Evolutionary conservation across 2,797 vertebrate genomes (phyloP).

Genomic region (Molossus alvarezi): DNA sequence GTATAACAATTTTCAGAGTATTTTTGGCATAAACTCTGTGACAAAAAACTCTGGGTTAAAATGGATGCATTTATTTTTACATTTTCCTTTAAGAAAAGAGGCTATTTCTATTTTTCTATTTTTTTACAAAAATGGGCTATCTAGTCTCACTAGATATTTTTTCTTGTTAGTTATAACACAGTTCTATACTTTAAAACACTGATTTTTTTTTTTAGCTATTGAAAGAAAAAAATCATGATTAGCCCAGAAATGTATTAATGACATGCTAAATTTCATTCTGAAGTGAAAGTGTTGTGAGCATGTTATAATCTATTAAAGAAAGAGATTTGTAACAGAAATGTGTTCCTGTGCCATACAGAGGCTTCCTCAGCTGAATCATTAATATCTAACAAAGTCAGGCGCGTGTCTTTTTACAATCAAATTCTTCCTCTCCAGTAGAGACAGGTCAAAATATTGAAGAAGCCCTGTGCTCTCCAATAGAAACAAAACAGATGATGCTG

Average conservation of each 20-base stretch:
- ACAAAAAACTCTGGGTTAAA: not conserved
- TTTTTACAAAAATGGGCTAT: not conserved
- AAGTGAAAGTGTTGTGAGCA: not conserved
- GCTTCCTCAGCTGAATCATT: constrained; percentile 58
- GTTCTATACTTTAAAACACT: not conserved
- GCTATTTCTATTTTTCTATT: not conserved
- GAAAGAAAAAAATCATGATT: not conserved
- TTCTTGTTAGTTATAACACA: constrained; percentile 13
- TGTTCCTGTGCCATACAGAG: not conserved
- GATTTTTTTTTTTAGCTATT: not conserved
- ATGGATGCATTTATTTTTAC: not conserved
- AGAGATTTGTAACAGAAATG: not conserved
- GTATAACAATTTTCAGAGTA: not conserved
- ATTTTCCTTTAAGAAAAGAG: not conserved
- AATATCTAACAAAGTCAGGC: constrained; percentile 63
- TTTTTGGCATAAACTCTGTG: not conserved
- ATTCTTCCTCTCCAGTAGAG: constrained; percentile 64
- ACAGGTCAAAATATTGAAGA: constrained; percentile 72
- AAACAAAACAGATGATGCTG: constrained; percentile 74
- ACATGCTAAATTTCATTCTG: constrained; percentile 4
- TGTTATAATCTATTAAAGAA: constrained; percentile 47
- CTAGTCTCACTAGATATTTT: not conserved
- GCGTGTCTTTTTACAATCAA: constrained; percentile 72
- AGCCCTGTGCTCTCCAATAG: not conserved
- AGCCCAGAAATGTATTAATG: not conserved